Evolutionary conservation across 2,888 invertebrate genomes (phyloP), one percentile per base, ranked within the genome.

Genomic region (Smittia aterrima): DNA sequence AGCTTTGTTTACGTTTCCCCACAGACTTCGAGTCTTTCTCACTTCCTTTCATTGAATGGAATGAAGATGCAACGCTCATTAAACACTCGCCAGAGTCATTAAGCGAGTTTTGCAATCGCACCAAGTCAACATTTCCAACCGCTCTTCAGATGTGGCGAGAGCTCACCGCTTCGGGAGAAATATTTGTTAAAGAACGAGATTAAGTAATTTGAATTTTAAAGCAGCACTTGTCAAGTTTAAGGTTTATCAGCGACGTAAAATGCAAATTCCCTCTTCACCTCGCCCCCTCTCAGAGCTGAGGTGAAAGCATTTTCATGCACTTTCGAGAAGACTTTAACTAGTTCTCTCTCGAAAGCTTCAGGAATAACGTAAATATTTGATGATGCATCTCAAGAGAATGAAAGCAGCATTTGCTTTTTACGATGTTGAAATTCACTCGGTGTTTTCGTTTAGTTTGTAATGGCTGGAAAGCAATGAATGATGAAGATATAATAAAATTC

Each of bases 131-230:
- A 47, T 47, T 47, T 47, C 47, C 47, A 9, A 32, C 32, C 32
- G 32, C 32, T 32, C 32, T 32, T 32, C 32, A 32, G 32, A 32
- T 32, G 32, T 9, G 32, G 32, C 47, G 16, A 47, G 16, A 16
- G n/a, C 47, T 58, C 11, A 58, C 58, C 58, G 58, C 58, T 22
- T 9, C 16, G 9, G 2, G 58, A 58, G 47, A 24, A 13, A 41
- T 24, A n/a, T 68, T 22, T 41, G 41, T n/a, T n/a, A 41, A 47
- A 41, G 27, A 68, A 41, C 68, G 22, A 47, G 68, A 68, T 68
- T 68, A 68, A 68, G 68, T 25, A 68, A 68, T 68, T 68, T 68
- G 38, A 68, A 68, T 47, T 68, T 68, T 47, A 41, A 68, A 68
- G 47, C 38, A 41, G 47, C 68, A 20, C 68, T 68, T 68, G 47